phyloP scores from a whole-genome alignment of 1,140 invertebrate species.

The Sitobion miscanthi region DNA sequence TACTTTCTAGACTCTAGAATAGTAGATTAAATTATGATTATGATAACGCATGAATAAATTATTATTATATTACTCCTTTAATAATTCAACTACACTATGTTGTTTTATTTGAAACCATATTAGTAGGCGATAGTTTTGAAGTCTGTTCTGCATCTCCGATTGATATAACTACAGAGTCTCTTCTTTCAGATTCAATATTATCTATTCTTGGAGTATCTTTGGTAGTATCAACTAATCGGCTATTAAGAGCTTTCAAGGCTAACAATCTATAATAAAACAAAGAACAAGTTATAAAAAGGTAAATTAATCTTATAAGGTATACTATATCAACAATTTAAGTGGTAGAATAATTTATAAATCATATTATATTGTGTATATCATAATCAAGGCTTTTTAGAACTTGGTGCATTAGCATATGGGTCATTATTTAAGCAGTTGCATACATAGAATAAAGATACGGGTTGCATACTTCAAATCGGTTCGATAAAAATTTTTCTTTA shows the following conservation, averaged over 20 bases:
- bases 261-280: constrained; percentile 36
- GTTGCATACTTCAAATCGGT: neutral
- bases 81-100: neutral
- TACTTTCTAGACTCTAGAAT: neutral
- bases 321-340: neutral
- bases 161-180: constrained; percentile 38
- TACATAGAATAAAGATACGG: no score
- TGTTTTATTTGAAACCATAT: constrained; percentile 14
- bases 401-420: neutral
- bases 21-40: neutral
- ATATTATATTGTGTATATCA: neutral
- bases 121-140: neutral
- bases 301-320: neutral
- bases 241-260: constrained; percentile 45
- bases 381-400: neutral
- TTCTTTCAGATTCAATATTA: constrained; percentile 25
- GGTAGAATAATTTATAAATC: neutral
- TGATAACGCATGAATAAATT: neutral
- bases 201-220: constrained; percentile 21
- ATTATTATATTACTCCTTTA: neutral
- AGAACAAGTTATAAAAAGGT: neutral
- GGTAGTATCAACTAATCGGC: constrained; percentile 19
- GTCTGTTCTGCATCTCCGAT: constrained; percentile 33
- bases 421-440: neutral
- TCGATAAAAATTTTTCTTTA: neutral